A percentile compares a stretch with the other conserved stretches of the same genome.
Conservation (phyloP, 2,113 vertebrate genomes). For the Dascyllus trimaculatus region DNA sequence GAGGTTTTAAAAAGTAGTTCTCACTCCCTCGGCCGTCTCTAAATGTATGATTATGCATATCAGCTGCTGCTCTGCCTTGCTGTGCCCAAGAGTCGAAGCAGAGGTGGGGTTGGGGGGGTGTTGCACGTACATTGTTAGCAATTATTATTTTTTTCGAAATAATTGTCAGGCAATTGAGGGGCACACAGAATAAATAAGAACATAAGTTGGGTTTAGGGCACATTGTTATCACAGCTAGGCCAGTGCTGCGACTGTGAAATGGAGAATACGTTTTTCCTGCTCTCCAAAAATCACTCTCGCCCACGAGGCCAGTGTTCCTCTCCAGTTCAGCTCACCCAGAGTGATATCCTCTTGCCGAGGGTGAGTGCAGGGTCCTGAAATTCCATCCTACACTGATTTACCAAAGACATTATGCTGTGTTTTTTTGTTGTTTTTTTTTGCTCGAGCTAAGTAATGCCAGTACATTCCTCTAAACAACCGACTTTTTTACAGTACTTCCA, state of each 20-base stretch:
- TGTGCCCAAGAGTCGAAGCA: conserved; percentile 7
- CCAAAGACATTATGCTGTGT: conserved; percentile 6
- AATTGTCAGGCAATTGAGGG: conserved; percentile 59
- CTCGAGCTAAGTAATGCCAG: conserved; percentile 34
- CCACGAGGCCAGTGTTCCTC: conserved; percentile 52
- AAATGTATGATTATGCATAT: conserved; percentile 53
- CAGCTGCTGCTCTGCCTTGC: conserved; percentile 48
- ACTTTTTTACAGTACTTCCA: conserved; percentile 10
- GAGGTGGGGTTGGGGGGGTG: background rate
- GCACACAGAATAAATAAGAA: conserved; percentile 54
- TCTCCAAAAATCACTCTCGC: conserved; percentile 43
- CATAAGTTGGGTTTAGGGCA: conserved; percentile 66
- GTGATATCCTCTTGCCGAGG: conserved; percentile 49
- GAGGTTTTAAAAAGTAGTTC: conserved; percentile 49
- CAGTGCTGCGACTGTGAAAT: conserved; percentile 66
- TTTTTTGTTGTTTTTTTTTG: background rate
- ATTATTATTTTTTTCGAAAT: conserved; percentile 49
- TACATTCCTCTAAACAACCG: conserved; percentile 30
- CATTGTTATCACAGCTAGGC: conserved; percentile 68
- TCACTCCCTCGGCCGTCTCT: conserved; percentile 20
- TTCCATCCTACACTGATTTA: conserved; percentile 45
- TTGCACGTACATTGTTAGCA: conserved; percentile 30
- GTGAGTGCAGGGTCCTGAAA: conserved; percentile 45
- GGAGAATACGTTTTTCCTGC: conserved; percentile 47
- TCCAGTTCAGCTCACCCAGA: conserved; percentile 46